Evolutionary conservation across 2,113 vertebrate genomes (phyloP), one percentile per base, ranked within the genome.

Genomic region (Microtus oregoni): DNA sequence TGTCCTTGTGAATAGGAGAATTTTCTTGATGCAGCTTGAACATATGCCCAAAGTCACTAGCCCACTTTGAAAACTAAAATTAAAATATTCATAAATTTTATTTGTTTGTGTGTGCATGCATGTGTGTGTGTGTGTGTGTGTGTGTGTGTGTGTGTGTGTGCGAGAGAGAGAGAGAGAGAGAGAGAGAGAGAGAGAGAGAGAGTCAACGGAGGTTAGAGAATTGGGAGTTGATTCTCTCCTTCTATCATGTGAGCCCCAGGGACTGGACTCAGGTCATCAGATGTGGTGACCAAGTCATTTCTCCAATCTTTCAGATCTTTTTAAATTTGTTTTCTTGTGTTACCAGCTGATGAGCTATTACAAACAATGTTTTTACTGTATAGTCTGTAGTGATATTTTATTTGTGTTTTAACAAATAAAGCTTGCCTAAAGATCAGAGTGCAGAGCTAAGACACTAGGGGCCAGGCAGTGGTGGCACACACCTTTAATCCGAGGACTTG

Each of bases 301-400:
- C 83, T 86, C 83, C 41, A 86, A 11, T 5, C 8, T 17, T n/a
- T 58, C 52, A 20, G 14, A 15, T 50, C 52, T 94, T 82, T 97
- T 17, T 24, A 83, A 95, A 97, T 96, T 72, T 52, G 4, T 95
- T 97, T 92, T 81, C 58, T 86, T 22, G 17, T n/a, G 67, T 83
- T 76, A 68, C 15, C 86, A 96, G 72, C 41, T 92, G 0, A 73
- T 41, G 70, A 63, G 17, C 41, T 94, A 63, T 58, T 35, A 50
- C 50, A 0, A 41, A 86, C 52, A 93, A 61, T 92, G 19, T 83
- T 96, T 87, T 97, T 93, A 86, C 61, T 15, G 38, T 26, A 82
- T 24, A 24, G 52, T 55, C 15, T 17, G 52, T 55, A 15, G 52
- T 55, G 55, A 55, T 55, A 58, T 58, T 58, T 58, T 58, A 58